Conservation (phyloP, 2,888 invertebrate species). For the Branchipolynoe longqiensis region DNA sequence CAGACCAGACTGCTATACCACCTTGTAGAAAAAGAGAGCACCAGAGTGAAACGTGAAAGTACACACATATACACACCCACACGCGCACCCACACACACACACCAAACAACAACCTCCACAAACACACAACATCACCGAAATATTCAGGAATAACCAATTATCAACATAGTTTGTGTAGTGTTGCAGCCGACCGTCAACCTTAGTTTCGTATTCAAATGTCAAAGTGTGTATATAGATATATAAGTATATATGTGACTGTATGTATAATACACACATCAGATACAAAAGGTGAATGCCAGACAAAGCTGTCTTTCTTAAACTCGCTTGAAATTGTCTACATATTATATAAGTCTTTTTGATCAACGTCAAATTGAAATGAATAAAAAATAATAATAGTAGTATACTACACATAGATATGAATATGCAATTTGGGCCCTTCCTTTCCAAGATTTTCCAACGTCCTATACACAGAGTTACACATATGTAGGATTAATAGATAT, state of each 20-base stretch:
- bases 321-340: constrained; percentile 7
- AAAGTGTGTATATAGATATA: constrained; percentile 41
- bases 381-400: constrained; percentile 28
- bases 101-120: constrained; percentile 25
- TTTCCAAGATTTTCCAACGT: constrained; percentile 9
- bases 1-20: constrained; percentile 4
- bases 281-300: constrained; percentile 40
- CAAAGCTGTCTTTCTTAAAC: neutral
- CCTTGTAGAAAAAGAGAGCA: constrained; percentile 42
- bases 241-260: constrained; percentile 24
- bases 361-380: constrained; percentile 44
- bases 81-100: too few species aligned
- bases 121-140: constrained; percentile 36
- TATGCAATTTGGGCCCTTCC: constrained; percentile 31
- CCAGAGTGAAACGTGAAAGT: constrained; percentile 36
- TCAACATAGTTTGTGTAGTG: neutral
- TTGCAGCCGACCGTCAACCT: constrained; percentile 6
- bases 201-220: neutral
- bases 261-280: constrained; percentile 34
- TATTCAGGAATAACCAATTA: constrained; percentile 36
- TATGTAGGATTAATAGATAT: constrained; percentile 23
- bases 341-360: constrained; percentile 46
- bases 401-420: constrained; percentile 37
- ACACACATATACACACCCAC: neutral
- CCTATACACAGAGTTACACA: constrained; percentile 24